Conservation (phyloP, 1,140 invertebrate genomes). For the Sinella curviseta region DNA sequence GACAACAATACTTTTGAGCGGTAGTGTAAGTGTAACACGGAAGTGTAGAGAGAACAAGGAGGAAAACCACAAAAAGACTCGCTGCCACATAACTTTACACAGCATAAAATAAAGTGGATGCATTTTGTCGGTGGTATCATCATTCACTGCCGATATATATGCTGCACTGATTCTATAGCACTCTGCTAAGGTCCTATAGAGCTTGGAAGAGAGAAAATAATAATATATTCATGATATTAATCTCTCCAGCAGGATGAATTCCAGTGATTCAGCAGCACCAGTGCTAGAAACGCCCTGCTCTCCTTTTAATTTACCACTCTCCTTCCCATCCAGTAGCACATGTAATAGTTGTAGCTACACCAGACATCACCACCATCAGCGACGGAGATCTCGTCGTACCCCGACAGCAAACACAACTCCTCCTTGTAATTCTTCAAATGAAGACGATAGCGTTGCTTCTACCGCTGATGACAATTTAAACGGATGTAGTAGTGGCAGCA, state of each 20-base stretch:
- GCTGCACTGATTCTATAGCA: background rate
- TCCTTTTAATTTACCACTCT: background rate
- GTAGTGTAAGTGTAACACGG: background rate
- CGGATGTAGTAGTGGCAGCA: background rate
- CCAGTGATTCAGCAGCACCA: background rate
- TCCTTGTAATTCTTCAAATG: background rate
- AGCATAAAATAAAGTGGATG: no score
- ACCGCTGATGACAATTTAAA: background rate
- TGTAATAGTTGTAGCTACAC: background rate
- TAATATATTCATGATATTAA: conserved; percentile 20
- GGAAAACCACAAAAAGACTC: no score
- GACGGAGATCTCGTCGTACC: background rate
- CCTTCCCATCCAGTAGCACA: background rate
- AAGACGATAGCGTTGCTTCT: background rate
- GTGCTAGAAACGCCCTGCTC: background rate
- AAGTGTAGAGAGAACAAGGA: no score
- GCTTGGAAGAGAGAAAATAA: background rate
- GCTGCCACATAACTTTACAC: no score
- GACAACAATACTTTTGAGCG: background rate
- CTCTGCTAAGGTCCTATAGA: background rate
- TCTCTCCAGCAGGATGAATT: conserved; percentile 8
- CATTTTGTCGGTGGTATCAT: no score
- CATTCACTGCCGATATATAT: no score
- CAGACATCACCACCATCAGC: background rate
- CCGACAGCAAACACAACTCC: background rate